Conservation (phyloP, 37 sponge, comb jelly and placozoan species). For the Petrosia ficiformis region DNA sequence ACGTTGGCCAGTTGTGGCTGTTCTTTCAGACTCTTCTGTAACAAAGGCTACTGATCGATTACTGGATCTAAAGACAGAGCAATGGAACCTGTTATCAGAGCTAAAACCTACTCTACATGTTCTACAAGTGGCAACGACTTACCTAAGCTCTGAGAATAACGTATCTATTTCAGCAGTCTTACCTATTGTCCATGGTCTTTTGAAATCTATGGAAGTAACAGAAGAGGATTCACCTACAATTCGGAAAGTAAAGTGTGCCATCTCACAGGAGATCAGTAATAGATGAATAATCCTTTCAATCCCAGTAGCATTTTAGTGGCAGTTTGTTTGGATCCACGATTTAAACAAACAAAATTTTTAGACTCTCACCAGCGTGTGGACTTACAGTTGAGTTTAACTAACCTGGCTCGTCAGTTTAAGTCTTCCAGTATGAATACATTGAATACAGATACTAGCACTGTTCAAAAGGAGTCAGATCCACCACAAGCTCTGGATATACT, state of each 20-base stretch:
- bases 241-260: too few species aligned
- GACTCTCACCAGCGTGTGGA: not conserved
- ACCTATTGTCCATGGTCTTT: not conserved
- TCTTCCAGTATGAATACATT: too few species aligned
- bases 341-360: slow-evolving; percentile 7
- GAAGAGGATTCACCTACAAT: slow-evolving; percentile 2
- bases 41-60: not conserved
- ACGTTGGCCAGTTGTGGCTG: slow-evolving; percentile 9
- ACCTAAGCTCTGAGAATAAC: slow-evolving; percentile 11
- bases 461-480: not conserved
- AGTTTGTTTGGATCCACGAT: not conserved
- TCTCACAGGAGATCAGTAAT: too few species aligned
- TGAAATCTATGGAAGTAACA: not conserved
- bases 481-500: slow-evolving; percentile 3
- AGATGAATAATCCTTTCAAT: too few species aligned
- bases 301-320: too few species aligned
- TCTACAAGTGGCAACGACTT: slow-evolving; percentile 14
- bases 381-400: not conserved
- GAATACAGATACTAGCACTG: too few species aligned
- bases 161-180: slow-evolving; percentile 5
- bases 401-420: not conserved
- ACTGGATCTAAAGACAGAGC: slow-evolving; percentile 2
- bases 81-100: not conserved
- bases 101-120: not conserved
- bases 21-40: not conserved